Percentiles rank a stretch among this genome's conserved stretches.
These are phyloP conservation scores for Solea solea DNA, from an alignment of 2,113 vertebrate species.

Conservation along the genomic window DNA sequence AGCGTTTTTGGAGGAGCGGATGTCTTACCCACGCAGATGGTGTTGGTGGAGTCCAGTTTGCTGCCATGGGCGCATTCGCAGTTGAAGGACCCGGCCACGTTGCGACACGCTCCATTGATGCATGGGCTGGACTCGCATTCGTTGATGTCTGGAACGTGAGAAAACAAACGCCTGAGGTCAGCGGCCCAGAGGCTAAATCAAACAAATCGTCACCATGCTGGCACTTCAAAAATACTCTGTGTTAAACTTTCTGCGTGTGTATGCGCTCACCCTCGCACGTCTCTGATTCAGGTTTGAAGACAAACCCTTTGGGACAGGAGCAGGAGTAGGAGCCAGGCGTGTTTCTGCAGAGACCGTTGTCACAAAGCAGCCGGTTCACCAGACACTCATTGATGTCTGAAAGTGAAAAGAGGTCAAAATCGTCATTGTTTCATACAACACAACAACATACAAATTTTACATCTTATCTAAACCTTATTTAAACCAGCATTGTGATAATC, in stretches of 20 bases:
- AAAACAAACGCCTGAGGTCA: slow-evolving; percentile 36
- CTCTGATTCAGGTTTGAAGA: slow-evolving; percentile 94
- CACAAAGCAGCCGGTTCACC: slow-evolving; percentile 93
- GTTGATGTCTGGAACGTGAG: slow-evolving; percentile 85
- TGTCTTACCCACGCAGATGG: slow-evolving; percentile 91
- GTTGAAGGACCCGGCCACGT: slow-evolving; percentile 89
- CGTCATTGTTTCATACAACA: neutral
- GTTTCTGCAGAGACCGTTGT: slow-evolving; percentile 96
- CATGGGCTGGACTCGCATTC: slow-evolving; percentile 92
- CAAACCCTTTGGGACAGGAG: slow-evolving; percentile 93
- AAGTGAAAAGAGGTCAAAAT: neutral
- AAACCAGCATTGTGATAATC: neutral
- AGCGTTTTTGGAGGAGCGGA: neutral
- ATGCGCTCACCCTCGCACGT: slow-evolving; percentile 91
- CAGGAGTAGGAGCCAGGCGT: slow-evolving; percentile 96
- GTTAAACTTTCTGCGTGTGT: neutral
- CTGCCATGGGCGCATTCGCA: slow-evolving; percentile 92
- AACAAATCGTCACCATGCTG: slow-evolving; percentile 6
- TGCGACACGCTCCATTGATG: slow-evolving; percentile 89
- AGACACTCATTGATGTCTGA: slow-evolving; percentile 97
- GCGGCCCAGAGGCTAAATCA: neutral
- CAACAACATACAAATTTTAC: no score
- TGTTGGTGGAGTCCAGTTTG: slow-evolving; percentile 90
- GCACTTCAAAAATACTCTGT: neutral
- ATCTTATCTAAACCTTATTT: no score